phyloP scores from a whole-genome alignment of 2,797 vertebrate genomes.

The Periparus ater region DNA sequence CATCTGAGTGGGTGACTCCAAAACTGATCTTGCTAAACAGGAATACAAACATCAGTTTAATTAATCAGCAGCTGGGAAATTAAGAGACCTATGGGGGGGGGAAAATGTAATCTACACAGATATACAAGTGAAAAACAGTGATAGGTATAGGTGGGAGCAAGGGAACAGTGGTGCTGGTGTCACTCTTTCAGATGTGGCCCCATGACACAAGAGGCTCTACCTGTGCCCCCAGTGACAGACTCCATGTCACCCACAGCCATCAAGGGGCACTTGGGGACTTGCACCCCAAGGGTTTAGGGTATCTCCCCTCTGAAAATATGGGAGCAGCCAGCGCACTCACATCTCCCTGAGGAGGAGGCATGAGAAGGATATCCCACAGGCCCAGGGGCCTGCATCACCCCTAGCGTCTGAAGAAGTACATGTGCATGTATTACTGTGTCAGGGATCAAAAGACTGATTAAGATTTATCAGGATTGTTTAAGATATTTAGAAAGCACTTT shows the following conservation, averaged over 20 bases:
- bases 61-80: neutral
- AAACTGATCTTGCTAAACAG: neutral
- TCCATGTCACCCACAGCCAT: neutral
- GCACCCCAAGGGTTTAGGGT: rapidly evolving
- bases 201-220: neutral
- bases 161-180: rapidly evolving
- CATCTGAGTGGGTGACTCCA: rapidly evolving
- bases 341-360: neutral
- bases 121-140: neutral
- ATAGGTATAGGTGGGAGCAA: neutral
- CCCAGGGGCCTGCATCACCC: too few relatives aligned
- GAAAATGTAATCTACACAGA: neutral
- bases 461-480: neutral
- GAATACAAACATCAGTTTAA: neutral
- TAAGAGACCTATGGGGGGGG: neutral
- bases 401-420: neutral
- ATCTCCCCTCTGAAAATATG: neutral
- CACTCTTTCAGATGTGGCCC: neutral
- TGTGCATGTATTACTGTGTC: too few relatives aligned
- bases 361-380: rapidly evolving
- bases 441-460: neutral
- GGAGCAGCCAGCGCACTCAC: rapidly evolving
- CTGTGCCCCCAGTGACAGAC: neutral
- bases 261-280: rapidly evolving
- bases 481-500: neutral